These are phyloP conservation scores for Sparus aurata DNA, from an alignment of 2,797 vertebrate genomes.

Conservation along the genomic window DNA sequence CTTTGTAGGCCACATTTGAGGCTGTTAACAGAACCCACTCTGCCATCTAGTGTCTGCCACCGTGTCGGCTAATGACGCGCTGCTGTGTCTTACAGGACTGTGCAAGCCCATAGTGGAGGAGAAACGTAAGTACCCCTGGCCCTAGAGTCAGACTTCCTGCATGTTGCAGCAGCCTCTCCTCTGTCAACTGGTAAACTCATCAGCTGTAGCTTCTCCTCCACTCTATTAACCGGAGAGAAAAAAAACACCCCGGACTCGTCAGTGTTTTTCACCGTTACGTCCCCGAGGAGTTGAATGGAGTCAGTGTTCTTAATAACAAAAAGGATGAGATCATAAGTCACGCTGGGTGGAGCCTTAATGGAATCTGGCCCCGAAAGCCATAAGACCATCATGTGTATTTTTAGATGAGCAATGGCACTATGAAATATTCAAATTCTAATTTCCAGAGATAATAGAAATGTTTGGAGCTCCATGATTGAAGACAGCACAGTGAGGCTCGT, in stretches of 20 bases:
- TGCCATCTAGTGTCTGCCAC: conserved; percentile 82
- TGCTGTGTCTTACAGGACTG: conserved; percentile 82
- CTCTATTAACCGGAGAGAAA: background rate
- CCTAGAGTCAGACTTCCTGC: conserved; percentile 18
- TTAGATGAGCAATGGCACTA: conserved; percentile 78
- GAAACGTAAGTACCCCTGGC: conserved; percentile 82
- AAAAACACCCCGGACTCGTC: background rate
- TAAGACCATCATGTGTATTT: conserved; percentile 71
- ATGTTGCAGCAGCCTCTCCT: background rate
- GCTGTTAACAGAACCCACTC: conserved; percentile 57
- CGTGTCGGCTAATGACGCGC: conserved; percentile 32
- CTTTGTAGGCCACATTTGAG: conserved; percentile 34
- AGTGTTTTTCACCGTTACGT: background rate
- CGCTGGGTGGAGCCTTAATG: conserved; percentile 50
- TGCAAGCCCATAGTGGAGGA: conserved; percentile 81
- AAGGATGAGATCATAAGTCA: conserved; percentile 54
- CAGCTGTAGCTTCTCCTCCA: background rate
- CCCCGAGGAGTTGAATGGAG: background rate
- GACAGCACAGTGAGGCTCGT: conserved; percentile 37
- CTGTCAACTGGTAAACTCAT: background rate
- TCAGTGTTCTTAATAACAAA: conserved; percentile 49
- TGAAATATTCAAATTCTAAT: conserved; percentile 85
- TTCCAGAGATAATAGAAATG: conserved; percentile 79
- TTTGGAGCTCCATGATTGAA: conserved; percentile 63
- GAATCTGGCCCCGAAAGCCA: conserved; percentile 53